Evolutionary conservation across 2,888 invertebrate genomes (phyloP), one percentile per base, ranked within the genome.

Genomic region (Ptychoptera contaminata): DNA sequence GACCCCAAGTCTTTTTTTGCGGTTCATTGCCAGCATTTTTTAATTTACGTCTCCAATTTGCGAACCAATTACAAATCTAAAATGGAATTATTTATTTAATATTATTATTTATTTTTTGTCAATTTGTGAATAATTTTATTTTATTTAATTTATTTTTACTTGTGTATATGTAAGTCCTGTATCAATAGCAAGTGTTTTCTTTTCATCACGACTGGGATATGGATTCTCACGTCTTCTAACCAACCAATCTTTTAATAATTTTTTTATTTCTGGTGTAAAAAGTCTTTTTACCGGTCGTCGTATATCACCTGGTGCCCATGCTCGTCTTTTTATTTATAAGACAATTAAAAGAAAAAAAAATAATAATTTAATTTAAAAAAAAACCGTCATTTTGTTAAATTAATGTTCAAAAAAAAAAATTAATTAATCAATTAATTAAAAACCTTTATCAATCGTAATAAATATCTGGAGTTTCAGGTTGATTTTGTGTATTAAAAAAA

Each of bases 51-150:
- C 83, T 69, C 83, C 83, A 83, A 56, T 83, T 83, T n/a, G 83
- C 83, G 59, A 83, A 83, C 83, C 83, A 83, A 61, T 83, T 83
- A 55, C 79, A 79, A 46, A 79, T 77, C 77, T 79, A 64, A 41
- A 63, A 65, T 47, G 34, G 50, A 9, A 3, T 2, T 14, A 10
- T 41, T 41, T 34, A 3, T 10, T 41, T 32, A 14, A 31, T 31
- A 31, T 15, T 14, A 16, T 11, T 11, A 30, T 30, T 12, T 6
- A 6, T 11, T 32, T 31, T 12, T 5, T 23, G 32, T 32, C 2
- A 35, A 10, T 39, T 23, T 16, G 3, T 39, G 7, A 23, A 39
- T 16, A 39, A 16, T 8, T 8, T 2, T 36, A 5, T 36, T 8
- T n/a, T 12, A 12, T 14, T 12, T 4, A 5, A 30, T 30, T 9